phyloP scores from a whole-genome alignment of 2,797 vertebrate genomes.

The Hylomyscus alleni region DNA sequence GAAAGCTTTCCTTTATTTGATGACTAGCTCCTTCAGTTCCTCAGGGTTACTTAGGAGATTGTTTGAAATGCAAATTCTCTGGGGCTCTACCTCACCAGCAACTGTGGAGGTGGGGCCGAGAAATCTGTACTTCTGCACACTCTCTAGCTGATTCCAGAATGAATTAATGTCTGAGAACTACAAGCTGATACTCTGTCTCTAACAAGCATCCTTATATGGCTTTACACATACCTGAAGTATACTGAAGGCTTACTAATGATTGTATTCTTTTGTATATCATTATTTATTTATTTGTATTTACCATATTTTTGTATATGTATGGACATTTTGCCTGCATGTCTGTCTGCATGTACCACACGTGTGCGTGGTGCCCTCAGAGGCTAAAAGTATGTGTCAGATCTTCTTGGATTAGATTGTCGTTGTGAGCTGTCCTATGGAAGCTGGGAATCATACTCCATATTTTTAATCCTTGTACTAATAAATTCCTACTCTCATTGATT shows the following conservation, averaged over 20 bases:
- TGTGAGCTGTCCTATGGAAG: background rate
- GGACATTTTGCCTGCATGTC: background rate
- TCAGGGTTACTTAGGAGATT: background rate
- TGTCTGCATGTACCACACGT: background rate
- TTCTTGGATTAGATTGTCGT: background rate
- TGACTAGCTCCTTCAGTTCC: background rate
- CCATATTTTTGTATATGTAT: background rate
- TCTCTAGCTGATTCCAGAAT: background rate
- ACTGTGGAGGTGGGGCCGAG: background rate
- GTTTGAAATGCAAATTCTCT: constrained; percentile 17
- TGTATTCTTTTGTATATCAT: background rate
- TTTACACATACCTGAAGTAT: background rate
- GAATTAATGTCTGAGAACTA: background rate
- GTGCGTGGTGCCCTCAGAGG: background rate
- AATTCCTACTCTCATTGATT: background rate
- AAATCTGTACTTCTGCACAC: constrained; percentile 2
- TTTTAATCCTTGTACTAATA: constrained; percentile 35
- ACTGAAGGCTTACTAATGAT: background rate
- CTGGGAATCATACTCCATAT: background rate
- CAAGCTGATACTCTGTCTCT: background rate
- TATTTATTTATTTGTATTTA: background rate
- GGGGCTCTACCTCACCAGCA: background rate
- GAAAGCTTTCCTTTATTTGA: background rate
- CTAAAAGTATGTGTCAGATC: background rate
- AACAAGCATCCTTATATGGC: background rate